phyloP scores from a whole-genome alignment of 2,113 vertebrate species.

The Marmota flaviventris region DNA sequence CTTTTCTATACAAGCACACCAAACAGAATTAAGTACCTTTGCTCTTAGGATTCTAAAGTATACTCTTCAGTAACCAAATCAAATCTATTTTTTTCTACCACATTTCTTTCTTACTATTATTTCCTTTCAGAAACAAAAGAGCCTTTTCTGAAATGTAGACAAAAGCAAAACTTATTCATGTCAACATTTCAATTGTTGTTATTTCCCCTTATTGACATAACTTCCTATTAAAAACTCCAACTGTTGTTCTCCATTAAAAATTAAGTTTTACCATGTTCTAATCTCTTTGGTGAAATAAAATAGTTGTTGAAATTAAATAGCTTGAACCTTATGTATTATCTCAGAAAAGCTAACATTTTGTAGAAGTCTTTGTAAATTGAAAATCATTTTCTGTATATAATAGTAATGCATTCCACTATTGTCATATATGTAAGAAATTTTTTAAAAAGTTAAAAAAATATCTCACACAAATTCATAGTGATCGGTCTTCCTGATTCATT shows the following conservation, averaged over 20 bases:
- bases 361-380: neutral
- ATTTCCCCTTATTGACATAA: neutral
- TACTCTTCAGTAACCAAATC: neutral
- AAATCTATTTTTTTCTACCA: neutral
- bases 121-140: constrained; percentile 16
- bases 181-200: neutral
- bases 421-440: too few species aligned
- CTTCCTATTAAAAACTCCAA: neutral
- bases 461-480: neutral
- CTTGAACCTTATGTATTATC: neutral
- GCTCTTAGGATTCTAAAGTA: neutral
- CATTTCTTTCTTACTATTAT: neutral
- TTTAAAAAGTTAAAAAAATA: too few species aligned
- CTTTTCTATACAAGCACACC: neutral
- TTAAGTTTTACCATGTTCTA: neutral
- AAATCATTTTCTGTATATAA: neutral
- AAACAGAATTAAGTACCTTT: neutral
- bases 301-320: neutral
- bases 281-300: neutral
- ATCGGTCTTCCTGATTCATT: neutral
- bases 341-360: neutral
- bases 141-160: constrained; percentile 50
- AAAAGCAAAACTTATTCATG: neutral
- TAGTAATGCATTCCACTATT: too few species aligned
- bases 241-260: neutral